These are phyloP conservation scores for Tokudaia tokunoshimensis DNA, from an alignment of 2,797 vertebrate species.

Conservation along the genomic window DNA sequence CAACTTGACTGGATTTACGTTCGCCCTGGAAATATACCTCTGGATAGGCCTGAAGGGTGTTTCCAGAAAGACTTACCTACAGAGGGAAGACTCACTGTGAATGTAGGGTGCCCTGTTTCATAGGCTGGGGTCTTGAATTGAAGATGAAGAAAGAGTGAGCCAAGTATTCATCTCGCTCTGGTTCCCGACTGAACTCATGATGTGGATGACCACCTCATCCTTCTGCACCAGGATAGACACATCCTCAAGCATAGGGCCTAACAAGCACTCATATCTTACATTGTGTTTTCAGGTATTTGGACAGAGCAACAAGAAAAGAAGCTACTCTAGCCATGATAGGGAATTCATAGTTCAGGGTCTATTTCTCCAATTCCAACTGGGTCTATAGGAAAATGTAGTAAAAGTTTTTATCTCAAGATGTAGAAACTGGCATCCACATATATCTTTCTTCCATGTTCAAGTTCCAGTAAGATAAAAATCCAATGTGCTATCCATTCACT, in stretches of 20 bases:
- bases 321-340: not conserved
- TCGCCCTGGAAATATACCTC: not conserved
- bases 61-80: not conserved
- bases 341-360: not conserved
- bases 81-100: not conserved
- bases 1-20: not conserved
- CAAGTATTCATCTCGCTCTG: no score
- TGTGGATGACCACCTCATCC: not conserved
- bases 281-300: no score
- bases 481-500: not conserved
- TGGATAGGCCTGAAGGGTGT: not conserved
- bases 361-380: not conserved
- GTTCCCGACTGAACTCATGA: not conserved
- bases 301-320: not conserved
- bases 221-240: not conserved
- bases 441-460: not conserved
- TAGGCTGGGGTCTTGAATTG: not conserved
- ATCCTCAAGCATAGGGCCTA: not conserved
- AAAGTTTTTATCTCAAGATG: constrained; percentile 3
- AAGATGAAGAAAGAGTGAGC: not conserved
- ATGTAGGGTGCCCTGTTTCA: no score
- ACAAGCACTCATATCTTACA: not conserved
- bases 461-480: constrained; percentile 4
- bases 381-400: not conserved
- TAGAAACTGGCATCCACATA: not conserved